These are phyloP conservation scores for Macrosteles quadrilineatus DNA, from an alignment of 1,140 invertebrate species.

Conservation along the genomic window DNA sequence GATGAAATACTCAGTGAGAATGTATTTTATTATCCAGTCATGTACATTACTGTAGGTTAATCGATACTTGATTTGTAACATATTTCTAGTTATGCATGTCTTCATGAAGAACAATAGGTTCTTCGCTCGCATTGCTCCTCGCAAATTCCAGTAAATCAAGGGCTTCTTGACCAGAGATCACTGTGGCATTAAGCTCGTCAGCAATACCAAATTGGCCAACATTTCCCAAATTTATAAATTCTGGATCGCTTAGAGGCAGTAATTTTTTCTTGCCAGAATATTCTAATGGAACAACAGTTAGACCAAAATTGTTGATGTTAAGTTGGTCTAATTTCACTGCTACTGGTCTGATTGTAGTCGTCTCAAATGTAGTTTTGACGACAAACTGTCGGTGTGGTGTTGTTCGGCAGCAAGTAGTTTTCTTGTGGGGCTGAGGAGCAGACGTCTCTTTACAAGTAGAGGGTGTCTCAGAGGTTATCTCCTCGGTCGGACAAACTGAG, in stretches of 20 bases:
- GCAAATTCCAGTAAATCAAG: conserved; percentile 26
- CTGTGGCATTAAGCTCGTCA: background rate
- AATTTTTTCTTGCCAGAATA: background rate
- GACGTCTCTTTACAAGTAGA: background rate
- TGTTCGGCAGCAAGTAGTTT: conserved; percentile 12
- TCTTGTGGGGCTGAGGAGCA: background rate
- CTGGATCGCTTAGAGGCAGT: conserved; percentile 23
- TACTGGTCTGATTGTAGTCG: background rate
- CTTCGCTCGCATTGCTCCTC: conserved; percentile 16
- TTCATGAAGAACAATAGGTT: conserved; percentile 15
- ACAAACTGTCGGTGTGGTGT: background rate
- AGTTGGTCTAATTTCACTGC: background rate
- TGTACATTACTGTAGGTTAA: too few species aligned
- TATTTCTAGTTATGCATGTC: conserved; percentile 20
- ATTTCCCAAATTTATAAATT: conserved; percentile 18
- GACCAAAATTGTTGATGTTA: conserved; percentile 23
- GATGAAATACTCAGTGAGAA: too few species aligned
- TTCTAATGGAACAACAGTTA: conserved; percentile 18
- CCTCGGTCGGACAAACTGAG: background rate
- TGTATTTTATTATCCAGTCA: too few species aligned
- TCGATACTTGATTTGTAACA: too few species aligned
- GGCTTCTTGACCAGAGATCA: conserved; percentile 26
- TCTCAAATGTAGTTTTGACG: background rate
- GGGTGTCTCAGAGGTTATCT: background rate
- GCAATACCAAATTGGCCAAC: conserved; percentile 9